Evolutionary conservation across 2,797 vertebrate species (phyloP).

Genomic region (Caiman crocodilus): DNA sequence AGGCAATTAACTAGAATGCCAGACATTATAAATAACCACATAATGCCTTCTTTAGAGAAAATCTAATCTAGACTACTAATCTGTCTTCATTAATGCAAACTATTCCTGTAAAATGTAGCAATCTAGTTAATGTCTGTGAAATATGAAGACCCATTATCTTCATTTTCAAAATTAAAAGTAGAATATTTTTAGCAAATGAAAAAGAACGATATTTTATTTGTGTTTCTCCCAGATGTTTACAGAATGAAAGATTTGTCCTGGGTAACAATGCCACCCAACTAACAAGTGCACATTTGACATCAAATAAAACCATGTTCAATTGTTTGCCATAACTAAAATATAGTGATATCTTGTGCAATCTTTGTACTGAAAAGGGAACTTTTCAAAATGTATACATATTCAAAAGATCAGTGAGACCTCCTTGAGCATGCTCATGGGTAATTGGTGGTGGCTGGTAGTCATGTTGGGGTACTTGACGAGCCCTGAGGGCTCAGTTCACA

Average conservation of each 20-base stretch:
- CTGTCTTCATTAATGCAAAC: slow-evolving; percentile 72
- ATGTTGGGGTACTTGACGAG: no score
- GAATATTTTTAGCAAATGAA: slow-evolving; percentile 30
- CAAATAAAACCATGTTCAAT: neutral
- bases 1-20: slow-evolving; percentile 76
- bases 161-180: slow-evolving; percentile 66
- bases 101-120: slow-evolving; percentile 71
- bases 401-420: no score
- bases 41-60: slow-evolving; percentile 68
- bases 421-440: no score
- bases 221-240: slow-evolving; percentile 1
- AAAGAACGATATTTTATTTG: neutral
- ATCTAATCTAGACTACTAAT: slow-evolving; percentile 71
- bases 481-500: no score
- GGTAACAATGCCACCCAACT: accelerated
- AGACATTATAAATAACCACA: slow-evolving; percentile 69
- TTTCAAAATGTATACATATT: no score
- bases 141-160: slow-evolving; percentile 35
- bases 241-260: accelerated
- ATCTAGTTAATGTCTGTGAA: slow-evolving; percentile 65
- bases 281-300: accelerated
- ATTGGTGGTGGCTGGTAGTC: no score
- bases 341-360: neutral
- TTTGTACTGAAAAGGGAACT: no score
- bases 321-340: neutral